phyloP scores from a whole-genome alignment of 2,113 vertebrate genomes.

The Willisornis vidua region DNA sequence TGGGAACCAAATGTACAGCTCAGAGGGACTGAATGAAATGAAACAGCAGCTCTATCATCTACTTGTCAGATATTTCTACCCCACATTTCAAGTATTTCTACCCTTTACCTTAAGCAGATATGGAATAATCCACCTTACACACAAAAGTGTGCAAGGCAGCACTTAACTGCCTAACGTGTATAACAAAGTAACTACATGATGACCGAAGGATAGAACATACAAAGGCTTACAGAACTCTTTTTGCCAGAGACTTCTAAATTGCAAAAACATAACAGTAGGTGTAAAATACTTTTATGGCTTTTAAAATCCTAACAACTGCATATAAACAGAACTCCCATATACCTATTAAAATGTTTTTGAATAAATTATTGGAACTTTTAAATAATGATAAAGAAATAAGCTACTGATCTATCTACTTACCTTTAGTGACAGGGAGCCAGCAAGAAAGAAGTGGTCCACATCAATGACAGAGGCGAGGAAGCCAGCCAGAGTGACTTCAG shows the following conservation, averaged over 20 bases:
- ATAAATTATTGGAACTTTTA: neutral
- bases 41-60: neutral
- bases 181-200: neutral
- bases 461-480: slow-evolving; percentile 92
- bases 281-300: neutral
- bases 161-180: neutral
- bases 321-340: neutral
- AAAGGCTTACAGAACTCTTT: neutral
- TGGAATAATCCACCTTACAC: neutral
- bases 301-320: neutral
- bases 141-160: rapidly evolving
- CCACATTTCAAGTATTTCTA: neutral
- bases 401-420: slow-evolving; percentile 65
- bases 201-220: rapidly evolving
- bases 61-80: neutral
- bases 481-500: slow-evolving; percentile 89
- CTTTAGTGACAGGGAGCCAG: slow-evolving; percentile 90
- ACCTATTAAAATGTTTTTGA: neutral
- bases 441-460: slow-evolving; percentile 91
- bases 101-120: neutral
- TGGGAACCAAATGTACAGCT: neutral
- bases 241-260: neutral
- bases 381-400: neutral
- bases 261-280: neutral
- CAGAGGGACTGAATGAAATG: neutral